Base-by-base conservation (phyloP, 2,113 vertebrate species). In the Nothoprocta perdicaria region DNA sequence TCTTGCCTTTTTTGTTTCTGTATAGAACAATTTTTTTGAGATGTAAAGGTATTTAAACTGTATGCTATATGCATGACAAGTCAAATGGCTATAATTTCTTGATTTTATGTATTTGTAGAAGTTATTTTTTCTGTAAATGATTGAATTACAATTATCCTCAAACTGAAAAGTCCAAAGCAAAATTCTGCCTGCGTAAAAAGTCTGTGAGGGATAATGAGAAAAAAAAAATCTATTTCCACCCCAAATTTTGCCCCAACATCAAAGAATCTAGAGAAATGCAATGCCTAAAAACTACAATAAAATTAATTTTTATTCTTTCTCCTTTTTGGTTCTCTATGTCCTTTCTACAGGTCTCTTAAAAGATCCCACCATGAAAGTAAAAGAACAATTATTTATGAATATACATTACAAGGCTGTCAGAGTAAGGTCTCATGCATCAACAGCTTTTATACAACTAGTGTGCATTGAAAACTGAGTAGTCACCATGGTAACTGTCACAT, bases 401-500 rank as follows among this genome's bases (percentile, higher is more conserved):
- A 89, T 27, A 79, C 2, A 65, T 71, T 43, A 33, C 77, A 87
- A 90, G 26, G 18, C 50, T 90, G 80, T 81, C 83, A 86, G 40
- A 71, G 38, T 46, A 53, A 89, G 58, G 18, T 90, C 72, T 83
- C 38, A 86, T 79, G 88, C 68, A 67, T 92, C 68, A 91, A 92
- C 52, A 84, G 38, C 14, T 92, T 95, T 80, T 87, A 79, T 55
- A 62, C n/a, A 91, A 53, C 71, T 81, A 61, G 17, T 38, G 58
- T 82, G 52, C n/a, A 45, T 57, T 45, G 67, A 87, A 73, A 94
- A 91, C 21, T 19, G 61, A 35, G 46, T 61, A 26, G 71, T 85
- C 94, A 24, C 53, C 57, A 83, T 76, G 50, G 89, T 21, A 88
- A 48, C 86, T 93, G 61, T 87, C 83, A 87, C 50, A 87, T 77